Base-by-base conservation (phyloP, 2,113 vertebrate species). In the Actinemys pallida region DNA sequence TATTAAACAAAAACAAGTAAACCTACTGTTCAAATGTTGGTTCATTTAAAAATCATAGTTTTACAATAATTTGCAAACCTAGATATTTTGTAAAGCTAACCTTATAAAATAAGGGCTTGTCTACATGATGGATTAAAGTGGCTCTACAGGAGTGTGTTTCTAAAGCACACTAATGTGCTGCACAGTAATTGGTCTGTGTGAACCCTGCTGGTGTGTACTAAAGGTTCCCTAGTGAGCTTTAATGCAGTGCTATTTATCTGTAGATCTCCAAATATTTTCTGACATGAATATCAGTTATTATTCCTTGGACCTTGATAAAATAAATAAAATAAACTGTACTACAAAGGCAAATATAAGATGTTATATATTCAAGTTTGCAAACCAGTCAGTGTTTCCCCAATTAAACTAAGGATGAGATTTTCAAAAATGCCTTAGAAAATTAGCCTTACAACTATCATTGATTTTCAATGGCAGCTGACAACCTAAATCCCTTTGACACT, bases 351-450 rank as follows among this genome's bases (percentile, higher is more conserved):
- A 72, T 39, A 20, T 22, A 72, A 72, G 35, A 39, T 39, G 20
- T 39, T 39, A 39, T 59, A 82, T 47, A 86, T 52, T 86, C 1
- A 0, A 90, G 76, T 31, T 93, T 85, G 92, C 72, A 50, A 57
- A 86, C 45, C 78, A 83, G 49, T 25, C 29, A 22, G n/a, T 52
- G 22, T 84, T 87, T 89, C 83, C 12, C 49, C 0, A 0, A 3
- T 52, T 88, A 53, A 93, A 92, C 90, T 93, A 95, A 57, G 39
- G 92, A 8, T 88, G 47, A 45, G n/a, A 65, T 69, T 83, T 22
- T 49, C 27, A 75, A 79, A 92, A 94, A 27, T 8, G 31, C 39
- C 50, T 57, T 19, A 50, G 90, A 86, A 79, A 95, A 94, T 54
- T 75, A 92, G 50, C 78, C 81, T 93, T n/a, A 79, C 81, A 90